phyloP scores from a whole-genome alignment of 2,888 invertebrate genomes.

The Arctia plantaginis region DNA sequence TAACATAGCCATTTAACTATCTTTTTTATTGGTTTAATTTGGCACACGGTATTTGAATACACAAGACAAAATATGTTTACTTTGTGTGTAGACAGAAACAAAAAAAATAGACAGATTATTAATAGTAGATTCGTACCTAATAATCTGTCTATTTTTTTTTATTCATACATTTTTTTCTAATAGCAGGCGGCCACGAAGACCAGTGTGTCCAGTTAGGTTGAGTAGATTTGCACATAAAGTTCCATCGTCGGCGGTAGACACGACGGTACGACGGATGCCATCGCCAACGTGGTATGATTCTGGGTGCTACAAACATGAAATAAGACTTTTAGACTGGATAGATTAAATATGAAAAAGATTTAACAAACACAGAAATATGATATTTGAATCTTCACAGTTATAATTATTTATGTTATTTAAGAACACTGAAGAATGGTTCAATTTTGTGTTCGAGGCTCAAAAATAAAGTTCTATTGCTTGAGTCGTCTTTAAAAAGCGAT shows the following conservation, averaged over 20 bases:
- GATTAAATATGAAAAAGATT: background rate
- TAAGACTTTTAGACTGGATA: background rate
- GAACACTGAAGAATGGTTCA: background rate
- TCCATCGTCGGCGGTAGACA: slow-evolving; percentile 61
- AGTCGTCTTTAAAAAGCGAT: background rate
- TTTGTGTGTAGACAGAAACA: no score
- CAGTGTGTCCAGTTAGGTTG: background rate
- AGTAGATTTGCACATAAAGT: background rate
- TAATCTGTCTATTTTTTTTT: background rate
- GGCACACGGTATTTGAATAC: background rate
- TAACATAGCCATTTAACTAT: background rate
- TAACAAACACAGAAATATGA: no score
- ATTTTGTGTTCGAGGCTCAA: background rate
- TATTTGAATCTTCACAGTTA: no score
- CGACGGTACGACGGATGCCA: slow-evolving; percentile 60
- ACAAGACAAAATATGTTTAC: background rate
- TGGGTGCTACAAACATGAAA: slow-evolving; percentile 48
- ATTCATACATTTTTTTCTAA: slow-evolving; percentile 6
- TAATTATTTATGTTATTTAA: background rate
- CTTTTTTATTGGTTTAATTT: background rate
- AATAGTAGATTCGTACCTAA: no score
- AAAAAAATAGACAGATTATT: no score
- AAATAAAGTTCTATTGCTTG: no score
- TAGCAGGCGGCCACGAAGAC: slow-evolving; percentile 4
- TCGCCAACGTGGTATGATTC: slow-evolving; percentile 52